A percentile compares a stretch with the other conserved stretches of the same genome.
These are phyloP conservation scores for Hydrozoanthus tunicans DNA, from an alignment of 64 coral and sea anemone species.

Conservation along the genomic window DNA sequence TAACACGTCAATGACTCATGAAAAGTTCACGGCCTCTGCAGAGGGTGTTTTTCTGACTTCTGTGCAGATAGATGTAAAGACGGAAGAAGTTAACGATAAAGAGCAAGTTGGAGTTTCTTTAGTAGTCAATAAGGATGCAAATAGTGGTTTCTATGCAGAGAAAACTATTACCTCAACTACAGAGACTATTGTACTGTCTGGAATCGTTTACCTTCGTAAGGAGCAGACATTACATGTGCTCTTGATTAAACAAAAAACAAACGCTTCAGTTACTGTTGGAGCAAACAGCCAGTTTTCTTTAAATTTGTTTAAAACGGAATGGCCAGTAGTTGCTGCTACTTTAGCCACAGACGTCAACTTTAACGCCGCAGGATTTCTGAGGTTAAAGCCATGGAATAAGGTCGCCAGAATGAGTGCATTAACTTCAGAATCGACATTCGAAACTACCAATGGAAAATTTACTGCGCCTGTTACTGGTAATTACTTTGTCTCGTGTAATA, in stretches of 20 bases:
- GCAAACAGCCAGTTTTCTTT: conserved; percentile 28
- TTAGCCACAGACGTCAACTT: neutral
- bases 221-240: neutral
- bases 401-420: neutral
- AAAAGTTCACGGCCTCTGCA: neutral
- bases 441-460: conserved; percentile 3
- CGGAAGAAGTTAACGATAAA: neutral
- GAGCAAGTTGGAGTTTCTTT: conserved; percentile 8
- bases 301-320: conserved; percentile 4
- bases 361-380: neutral
- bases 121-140: neutral
- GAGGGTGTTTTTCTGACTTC: neutral
- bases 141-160: conserved; percentile 3
- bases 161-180: neutral
- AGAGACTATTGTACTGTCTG: neutral
- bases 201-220: conserved; percentile 29
- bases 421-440: neutral
- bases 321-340: conserved; percentile 21
- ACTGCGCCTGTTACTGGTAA: conserved; percentile 17
- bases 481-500: conserved; percentile 42
- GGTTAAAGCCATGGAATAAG: neutral
- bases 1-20: neutral
- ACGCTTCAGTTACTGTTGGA: neutral
- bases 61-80: conserved; percentile 19
- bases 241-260: neutral